Conservation (phyloP, 2,888 invertebrate genomes). For the Ophion obscuratus region DNA sequence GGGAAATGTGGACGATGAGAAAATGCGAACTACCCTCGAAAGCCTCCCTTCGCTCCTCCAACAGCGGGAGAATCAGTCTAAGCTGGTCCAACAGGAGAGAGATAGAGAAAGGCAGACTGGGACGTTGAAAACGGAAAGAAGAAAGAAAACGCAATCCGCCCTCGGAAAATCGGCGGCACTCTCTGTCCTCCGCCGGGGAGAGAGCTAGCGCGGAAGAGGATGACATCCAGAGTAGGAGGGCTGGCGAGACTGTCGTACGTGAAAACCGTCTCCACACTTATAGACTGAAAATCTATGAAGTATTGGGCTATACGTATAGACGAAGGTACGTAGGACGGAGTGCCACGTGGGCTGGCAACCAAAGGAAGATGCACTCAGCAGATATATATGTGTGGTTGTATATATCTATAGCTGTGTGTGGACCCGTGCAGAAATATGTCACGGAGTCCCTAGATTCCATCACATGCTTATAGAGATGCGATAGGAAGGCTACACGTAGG, state of each 20-base stretch:
- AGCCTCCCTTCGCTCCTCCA: neutral
- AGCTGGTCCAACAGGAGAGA: conserved; percentile 6
- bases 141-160: conserved; percentile 25
- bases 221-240: conserved; percentile 27
- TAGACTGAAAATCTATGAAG: conserved; percentile 10
- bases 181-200: neutral
- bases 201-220: conserved; percentile 21
- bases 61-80: neutral
- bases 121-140: conserved; percentile 14
- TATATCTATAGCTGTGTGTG: too few species aligned
- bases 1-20: conserved; percentile 27
- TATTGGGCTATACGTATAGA: neutral
- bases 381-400: neutral
- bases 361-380: conserved; percentile 8
- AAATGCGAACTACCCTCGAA: conserved; percentile 15
- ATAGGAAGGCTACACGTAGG: too few species aligned
- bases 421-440: too few species aligned
- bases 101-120: conserved; percentile 2
- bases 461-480: too few species aligned
- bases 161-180: conserved; percentile 10
- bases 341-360: conserved; percentile 53
- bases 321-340: conserved; percentile 14
- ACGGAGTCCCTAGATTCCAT: too few species aligned
- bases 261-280: conserved; percentile 13
- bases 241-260: neutral